These are phyloP conservation scores for Pheosia gnoma DNA, from an alignment of 2,888 invertebrate species.

Conservation along the genomic window DNA sequence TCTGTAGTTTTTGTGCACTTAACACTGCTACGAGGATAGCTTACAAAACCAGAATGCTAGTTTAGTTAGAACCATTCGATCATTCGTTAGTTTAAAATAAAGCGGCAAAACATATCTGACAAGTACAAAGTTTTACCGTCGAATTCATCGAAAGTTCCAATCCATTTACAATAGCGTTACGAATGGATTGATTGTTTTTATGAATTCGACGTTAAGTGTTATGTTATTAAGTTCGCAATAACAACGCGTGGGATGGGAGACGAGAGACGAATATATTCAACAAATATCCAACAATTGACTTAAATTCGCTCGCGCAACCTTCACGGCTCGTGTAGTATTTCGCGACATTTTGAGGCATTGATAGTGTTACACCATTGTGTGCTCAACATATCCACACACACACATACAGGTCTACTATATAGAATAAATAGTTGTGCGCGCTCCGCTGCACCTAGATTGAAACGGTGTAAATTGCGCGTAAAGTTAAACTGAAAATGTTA, in stretches of 20 bases:
- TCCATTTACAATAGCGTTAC: too few species aligned
- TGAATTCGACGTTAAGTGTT: too few species aligned
- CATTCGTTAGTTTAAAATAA: background rate
- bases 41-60: background rate
- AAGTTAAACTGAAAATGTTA: background rate
- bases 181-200: too few species aligned
- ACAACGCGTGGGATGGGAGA: background rate
- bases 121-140: too few species aligned
- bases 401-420: constrained; percentile 19
- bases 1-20: constrained; percentile 3
- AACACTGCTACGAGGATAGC: background rate
- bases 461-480: background rate
- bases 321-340: constrained; percentile 30
- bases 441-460: background rate
- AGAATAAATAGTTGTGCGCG: constrained; percentile 21
- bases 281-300: constrained; percentile 9
- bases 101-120: background rate
- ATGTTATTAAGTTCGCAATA: background rate
- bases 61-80: background rate
- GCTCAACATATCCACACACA: constrained; percentile 24
- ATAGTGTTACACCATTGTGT: constrained; percentile 31
- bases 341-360: constrained; percentile 31
- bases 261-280: background rate
- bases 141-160: too few species aligned
- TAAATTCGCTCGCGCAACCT: constrained; percentile 27